Conservation (phyloP, 2,113 vertebrate species). For the Typhlomys cinereus region DNA sequence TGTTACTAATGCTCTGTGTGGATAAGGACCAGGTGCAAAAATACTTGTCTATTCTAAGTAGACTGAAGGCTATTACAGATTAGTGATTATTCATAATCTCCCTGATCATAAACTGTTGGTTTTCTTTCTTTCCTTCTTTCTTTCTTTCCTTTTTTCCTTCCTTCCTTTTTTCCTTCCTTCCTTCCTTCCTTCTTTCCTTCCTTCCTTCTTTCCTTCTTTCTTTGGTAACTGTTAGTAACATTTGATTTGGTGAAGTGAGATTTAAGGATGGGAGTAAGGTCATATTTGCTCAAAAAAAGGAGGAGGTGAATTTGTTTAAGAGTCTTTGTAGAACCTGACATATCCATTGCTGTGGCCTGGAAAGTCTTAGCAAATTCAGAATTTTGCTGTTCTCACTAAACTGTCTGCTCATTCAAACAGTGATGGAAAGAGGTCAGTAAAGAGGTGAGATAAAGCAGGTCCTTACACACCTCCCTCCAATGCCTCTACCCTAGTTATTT, state of each 20-base stretch:
- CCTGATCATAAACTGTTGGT: background rate
- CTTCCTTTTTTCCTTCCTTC: too few species aligned
- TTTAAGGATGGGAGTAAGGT: background rate
- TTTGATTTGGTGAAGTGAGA: background rate
- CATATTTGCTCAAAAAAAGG: background rate
- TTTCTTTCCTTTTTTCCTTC: too few species aligned
- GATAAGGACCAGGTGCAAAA: background rate
- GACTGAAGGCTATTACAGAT: background rate
- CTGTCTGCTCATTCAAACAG: background rate
- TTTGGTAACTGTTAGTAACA: background rate
- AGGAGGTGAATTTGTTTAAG: background rate
- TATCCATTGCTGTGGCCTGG: background rate
- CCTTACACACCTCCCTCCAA: too few species aligned
- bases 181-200: too few species aligned
- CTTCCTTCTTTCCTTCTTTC: too few species aligned
- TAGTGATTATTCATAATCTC: background rate
- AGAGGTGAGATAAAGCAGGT: too few species aligned
- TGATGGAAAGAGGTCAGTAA: background rate
- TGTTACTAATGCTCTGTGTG: constrained; percentile 2
- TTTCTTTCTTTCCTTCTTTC: too few species aligned
- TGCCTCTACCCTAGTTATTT: too few species aligned
- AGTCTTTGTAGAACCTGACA: background rate
- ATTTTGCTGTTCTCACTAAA: background rate
- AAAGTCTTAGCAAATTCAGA: background rate
- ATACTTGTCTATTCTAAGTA: background rate